Evolutionary conservation across 2,113 vertebrate genomes (phyloP).

Genomic region (Dinomys branickii): DNA sequence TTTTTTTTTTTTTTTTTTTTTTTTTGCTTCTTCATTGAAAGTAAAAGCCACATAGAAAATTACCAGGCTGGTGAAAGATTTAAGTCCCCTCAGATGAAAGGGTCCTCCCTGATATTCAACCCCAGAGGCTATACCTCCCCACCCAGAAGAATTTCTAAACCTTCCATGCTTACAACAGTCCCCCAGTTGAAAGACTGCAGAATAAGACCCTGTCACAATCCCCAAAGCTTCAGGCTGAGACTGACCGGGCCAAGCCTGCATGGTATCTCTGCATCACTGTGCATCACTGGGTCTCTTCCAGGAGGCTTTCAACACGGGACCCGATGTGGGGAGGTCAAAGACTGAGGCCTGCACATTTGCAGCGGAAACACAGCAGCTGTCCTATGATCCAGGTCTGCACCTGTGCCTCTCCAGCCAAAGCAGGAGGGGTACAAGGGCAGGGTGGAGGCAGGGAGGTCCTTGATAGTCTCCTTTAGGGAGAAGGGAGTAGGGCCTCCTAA

Average conservation of each 20-base stretch:
- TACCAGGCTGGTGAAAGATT: conserved; percentile 34
- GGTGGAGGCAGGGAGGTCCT: background rate
- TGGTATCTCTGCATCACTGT: conserved; percentile 52
- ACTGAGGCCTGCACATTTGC: conserved; percentile 79
- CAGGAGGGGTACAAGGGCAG: background rate
- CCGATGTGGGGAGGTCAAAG: conserved; percentile 40
- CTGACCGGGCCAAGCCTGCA: conserved; percentile 44
- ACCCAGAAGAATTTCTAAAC: conserved; percentile 52
- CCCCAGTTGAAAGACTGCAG: conserved; percentile 58
- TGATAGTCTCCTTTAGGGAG: background rate
- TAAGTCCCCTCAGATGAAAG: conserved; percentile 24
- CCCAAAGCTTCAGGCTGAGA: conserved; percentile 66
- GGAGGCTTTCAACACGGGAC: conserved; percentile 73
- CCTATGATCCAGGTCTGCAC: conserved; percentile 67
- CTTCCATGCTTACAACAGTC: conserved; percentile 51
- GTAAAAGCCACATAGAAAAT: conserved; percentile 54
- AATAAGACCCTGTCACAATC: conserved; percentile 43
- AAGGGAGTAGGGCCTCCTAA: background rate
- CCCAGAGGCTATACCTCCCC: background rate
- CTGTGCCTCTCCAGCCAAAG: conserved; percentile 65
- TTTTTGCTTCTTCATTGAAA: conserved; percentile 65
- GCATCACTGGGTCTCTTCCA: conserved; percentile 75
- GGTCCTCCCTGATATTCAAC: background rate
- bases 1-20: too few species aligned
- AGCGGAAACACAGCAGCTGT: conserved; percentile 80